A percentile compares a stretch with the other conserved stretches of the same genome.
Evolutionary conservation across 1,140 invertebrate genomes (phyloP).

Genomic region (Drosophila pruinosa): DNA sequence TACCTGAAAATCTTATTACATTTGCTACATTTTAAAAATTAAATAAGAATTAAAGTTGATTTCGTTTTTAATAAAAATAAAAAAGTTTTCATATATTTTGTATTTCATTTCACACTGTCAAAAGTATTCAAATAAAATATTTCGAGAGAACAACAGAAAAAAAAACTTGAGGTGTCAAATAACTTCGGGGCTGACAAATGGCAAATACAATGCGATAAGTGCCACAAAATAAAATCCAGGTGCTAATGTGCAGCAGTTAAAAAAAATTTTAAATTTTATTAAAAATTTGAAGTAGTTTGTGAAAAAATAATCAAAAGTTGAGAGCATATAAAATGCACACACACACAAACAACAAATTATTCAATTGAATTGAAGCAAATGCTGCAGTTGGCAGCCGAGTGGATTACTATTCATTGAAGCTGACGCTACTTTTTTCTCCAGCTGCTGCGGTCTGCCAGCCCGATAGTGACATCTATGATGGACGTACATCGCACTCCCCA

Average conservation of each 20-base stretch:
- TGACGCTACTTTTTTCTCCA: conserved; percentile 16
- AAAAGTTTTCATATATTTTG: too few relatives aligned
- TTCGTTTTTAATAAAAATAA: too few relatives aligned
- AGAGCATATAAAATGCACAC: conserved; percentile 67
- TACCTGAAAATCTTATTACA: too few relatives aligned
- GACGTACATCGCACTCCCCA: conserved; percentile 16
- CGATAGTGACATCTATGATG: conserved; percentile 56
- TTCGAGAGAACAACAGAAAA: not conserved
- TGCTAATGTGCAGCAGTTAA: conserved; percentile 6
- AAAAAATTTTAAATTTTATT: conserved; percentile 45
- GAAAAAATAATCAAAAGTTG: conserved; percentile 53
- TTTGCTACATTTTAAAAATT: too few relatives aligned
- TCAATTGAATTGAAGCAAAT: conserved; percentile 67
- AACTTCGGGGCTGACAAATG: conserved; percentile 20
- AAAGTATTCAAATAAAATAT: not conserved
- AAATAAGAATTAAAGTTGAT: too few relatives aligned
- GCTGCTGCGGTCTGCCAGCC: conserved; percentile 33
- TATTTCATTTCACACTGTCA: too few relatives aligned
- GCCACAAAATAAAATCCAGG: conserved; percentile 11
- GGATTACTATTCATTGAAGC: conserved; percentile 41
- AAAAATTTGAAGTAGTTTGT: conserved; percentile 9
- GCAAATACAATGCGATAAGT: conserved; percentile 8
- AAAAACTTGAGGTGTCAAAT: conserved; percentile 25
- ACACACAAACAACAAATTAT: conserved; percentile 54
- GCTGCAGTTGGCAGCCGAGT: conserved; percentile 67